These are phyloP conservation scores for Molorchus minor DNA, from an alignment of 2,888 invertebrate species.

Conservation along the genomic window DNA sequence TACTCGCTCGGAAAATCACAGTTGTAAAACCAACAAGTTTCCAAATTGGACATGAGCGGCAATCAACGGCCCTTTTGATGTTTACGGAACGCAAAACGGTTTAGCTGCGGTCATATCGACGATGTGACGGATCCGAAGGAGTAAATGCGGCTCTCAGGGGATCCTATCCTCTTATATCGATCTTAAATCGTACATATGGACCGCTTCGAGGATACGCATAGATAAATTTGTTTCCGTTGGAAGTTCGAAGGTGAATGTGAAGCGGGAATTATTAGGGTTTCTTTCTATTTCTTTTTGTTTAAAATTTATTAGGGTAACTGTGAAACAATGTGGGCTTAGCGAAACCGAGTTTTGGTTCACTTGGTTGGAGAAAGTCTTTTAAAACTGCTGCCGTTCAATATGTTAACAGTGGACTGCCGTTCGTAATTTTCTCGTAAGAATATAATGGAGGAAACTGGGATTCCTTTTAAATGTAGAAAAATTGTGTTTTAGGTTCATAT, in stretches of 20 bases:
- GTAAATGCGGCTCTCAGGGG: slow-evolving; percentile 51
- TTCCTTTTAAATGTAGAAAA: no score
- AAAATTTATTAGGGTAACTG: slow-evolving; percentile 26
- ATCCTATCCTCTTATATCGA: slow-evolving; percentile 47
- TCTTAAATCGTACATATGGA: slow-evolving; percentile 38
- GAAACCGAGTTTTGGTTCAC: slow-evolving; percentile 11
- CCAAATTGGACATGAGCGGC: slow-evolving; percentile 38
- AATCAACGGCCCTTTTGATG: slow-evolving; percentile 51
- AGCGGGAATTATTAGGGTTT: slow-evolving; percentile 35
- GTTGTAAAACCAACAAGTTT: slow-evolving; percentile 18
- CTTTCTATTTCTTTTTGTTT: slow-evolving; percentile 26
- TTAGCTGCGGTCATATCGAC: slow-evolving; percentile 55
- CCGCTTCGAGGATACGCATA: slow-evolving; percentile 31
- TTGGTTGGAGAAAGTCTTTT: slow-evolving; percentile 8
- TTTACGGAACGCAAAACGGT: slow-evolving; percentile 54
- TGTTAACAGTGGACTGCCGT: background rate
- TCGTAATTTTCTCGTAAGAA: no score
- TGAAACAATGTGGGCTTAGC: slow-evolving; percentile 11
- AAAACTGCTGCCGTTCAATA: slow-evolving; percentile 1
- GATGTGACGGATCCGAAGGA: slow-evolving; percentile 52
- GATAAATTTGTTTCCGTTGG: slow-evolving; percentile 41
- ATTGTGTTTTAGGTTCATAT: no score
- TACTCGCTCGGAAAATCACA: slow-evolving; percentile 18
- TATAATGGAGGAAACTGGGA: no score
- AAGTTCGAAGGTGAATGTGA: slow-evolving; percentile 43